These are phyloP conservation scores for Acipenser ruthenus DNA, from an alignment of 2,797 vertebrate genomes.

Conservation along the genomic window DNA sequence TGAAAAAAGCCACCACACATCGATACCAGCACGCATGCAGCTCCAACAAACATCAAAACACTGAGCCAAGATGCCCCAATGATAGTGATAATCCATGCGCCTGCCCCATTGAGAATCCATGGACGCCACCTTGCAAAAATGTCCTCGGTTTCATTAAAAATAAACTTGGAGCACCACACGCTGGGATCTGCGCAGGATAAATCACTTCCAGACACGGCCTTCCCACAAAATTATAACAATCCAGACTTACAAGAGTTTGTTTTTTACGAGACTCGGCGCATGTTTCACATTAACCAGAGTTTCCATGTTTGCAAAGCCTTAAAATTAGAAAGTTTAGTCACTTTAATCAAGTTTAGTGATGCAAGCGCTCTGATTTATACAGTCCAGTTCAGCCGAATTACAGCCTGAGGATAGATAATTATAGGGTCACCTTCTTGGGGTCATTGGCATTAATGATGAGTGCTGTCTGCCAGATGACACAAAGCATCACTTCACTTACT, in stretches of 20 bases:
- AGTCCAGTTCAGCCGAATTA: conserved; percentile 36
- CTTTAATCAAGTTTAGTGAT: background rate
- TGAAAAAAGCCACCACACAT: too few species aligned
- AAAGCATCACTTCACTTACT: too few species aligned
- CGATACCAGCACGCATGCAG: too few species aligned
- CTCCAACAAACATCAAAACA: too few species aligned
- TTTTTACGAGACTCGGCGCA: conserved; percentile 7
- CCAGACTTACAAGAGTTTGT: conserved; percentile 5
- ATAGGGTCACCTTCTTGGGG: conserved; percentile 28
- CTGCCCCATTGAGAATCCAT: too few species aligned
- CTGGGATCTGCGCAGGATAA: conserved; percentile 15
- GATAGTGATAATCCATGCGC: too few species aligned
- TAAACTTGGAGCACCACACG: conserved; percentile 23
- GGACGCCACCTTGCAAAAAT: too few species aligned
- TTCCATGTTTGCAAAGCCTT: conserved; percentile 2
- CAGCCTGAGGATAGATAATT: conserved; percentile 33
- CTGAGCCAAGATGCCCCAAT: too few species aligned
- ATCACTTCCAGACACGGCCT: conserved; percentile 7
- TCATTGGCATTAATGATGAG: conserved; percentile 17
- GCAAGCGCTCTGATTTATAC: conserved; percentile 36
- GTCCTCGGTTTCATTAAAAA: conserved; percentile 10
- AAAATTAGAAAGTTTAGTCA: conserved; percentile 5
- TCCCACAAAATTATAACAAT: conserved; percentile 4
- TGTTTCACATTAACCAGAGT: conserved; percentile 24
- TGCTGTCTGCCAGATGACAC: conserved; percentile 1